Base-by-base conservation (phyloP, 2,888 invertebrate genomes). In the Tanypteryx hageni region DNA sequence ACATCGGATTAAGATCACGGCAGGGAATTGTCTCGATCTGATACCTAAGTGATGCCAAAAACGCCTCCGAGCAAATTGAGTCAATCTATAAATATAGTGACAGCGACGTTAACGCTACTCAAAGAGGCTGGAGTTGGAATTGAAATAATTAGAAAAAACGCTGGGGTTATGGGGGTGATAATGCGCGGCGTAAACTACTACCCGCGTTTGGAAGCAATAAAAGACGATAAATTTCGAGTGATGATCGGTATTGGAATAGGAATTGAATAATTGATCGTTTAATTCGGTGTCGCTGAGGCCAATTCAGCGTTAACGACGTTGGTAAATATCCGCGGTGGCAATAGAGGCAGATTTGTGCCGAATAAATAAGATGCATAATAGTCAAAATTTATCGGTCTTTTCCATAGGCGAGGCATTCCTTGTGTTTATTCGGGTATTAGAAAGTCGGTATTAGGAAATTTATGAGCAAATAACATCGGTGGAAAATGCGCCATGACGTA, bases 21-120 rank as follows among this genome's bases (percentile, higher is more conserved):
- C 64, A n/a, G 7, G 64, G 18, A n/a, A 16, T 16, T 64, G 16
- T n/a, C 64, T 64, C 64, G 18, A 64, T n/a, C 16, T n/a, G 68
- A 10, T 68, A 18, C 68, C 68, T 22, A 3, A 68, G 68, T 18
- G 68, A 68, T 68, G 68, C 68, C 68, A 68, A 68, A 68, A 68
- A 18, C 68, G 68, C 68, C 68, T 68, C 68, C 68, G 68, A n/a
- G 13, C 68, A 22, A 68, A 68, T 68, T 11, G 68, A 68, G 68
- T n/a, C 68, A 18, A 68, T 68, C 68, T 68, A 68, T 68, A 68
- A 68, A 68, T 68, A 68, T 9, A 22, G 68, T 68, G 68, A 68
- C 68, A 68, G 18, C n/a, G 22, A 22, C 18, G 9, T 68, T 68
- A n/a, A 68, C 68, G 68, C 68, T 18, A 68, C 68, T 68, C n/a